Base-by-base conservation (phyloP, 2,797 vertebrate species). In the Ctenosaura bakeri region DNA sequence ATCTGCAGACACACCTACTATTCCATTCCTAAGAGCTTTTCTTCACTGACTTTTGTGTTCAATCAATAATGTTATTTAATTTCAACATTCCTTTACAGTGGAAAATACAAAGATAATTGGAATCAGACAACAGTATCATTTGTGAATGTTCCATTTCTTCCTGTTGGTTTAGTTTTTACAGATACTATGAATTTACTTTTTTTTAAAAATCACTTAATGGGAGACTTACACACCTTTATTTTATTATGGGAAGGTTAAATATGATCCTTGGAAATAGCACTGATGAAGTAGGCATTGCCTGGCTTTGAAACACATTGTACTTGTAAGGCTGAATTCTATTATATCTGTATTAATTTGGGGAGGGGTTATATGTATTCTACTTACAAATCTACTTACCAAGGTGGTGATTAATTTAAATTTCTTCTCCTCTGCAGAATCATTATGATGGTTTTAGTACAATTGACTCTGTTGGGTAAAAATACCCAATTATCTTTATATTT, bases 401-500 rank as follows among this genome's bases (percentile, higher is more conserved):
- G 50, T 12, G 4, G 32, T 85, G 52, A 78, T 87, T 35, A 8
- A 91, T 88, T 73, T 85, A 88, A 59, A 56, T 80, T 16, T 88
- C 2, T 91, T 89, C 89, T 12, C 24, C 54, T 66, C 16, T 69
- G 20, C 42, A 80, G 16, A 13, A 66, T 2, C 1, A 16, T 13
- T 74, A 2, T 35, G 91, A 87, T 80, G 0, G 2, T 26, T 74
- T 73, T 35, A 83, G 2, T 8, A 84, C 6, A 84, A n/a, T 5
- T 90, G 0, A 1, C 56, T 91, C 50, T 29, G 9, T 29, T 69
- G 90, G 10, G 18, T 91, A 90, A 81, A 91, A 90, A 35, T 54
- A 89, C 20, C 32, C 88, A 89, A 91, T 92, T 92, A 77, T 76
- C 22, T 89, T 91, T 88, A 71, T 59, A 7, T 24, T 84, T 77